A percentile compares a stretch with the other conserved stretches of the same genome.
Conservation (phyloP, 2,113 vertebrate genomes). For the Chlorodrepanis virens region DNA sequence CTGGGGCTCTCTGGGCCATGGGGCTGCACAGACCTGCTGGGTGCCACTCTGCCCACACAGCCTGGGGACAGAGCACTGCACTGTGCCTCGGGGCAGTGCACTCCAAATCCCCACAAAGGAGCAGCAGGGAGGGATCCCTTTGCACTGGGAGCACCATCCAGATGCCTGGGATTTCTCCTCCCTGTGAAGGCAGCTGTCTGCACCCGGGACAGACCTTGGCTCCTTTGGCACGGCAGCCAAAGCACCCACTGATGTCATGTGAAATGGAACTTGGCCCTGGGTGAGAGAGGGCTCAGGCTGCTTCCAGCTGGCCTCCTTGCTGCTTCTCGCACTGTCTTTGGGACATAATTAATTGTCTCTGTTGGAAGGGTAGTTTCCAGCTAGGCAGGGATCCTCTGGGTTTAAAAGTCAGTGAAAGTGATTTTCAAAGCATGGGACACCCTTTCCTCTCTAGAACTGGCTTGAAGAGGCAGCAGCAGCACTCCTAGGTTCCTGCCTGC, state of each 20-base stretch:
- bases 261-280: conserved; percentile 23
- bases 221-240: not conserved
- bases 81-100: accelerated
- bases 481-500: accelerated
- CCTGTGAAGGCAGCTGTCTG: not conserved
- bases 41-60: accelerated
- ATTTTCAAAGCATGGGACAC: not conserved
- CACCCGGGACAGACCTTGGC: not conserved
- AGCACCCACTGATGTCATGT: conserved; percentile 12
- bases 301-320: conserved; percentile 45
- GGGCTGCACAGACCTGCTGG: no score
- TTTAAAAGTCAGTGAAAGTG: conserved; percentile 33
- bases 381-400: conserved; percentile 28
- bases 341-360: conserved; percentile 33
- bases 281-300: not conserved
- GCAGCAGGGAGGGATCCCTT: not conserved
- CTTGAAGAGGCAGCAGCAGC: not conserved
- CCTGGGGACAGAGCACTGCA: accelerated
- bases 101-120: not conserved
- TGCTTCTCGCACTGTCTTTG: not conserved
- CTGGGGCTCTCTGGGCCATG: accelerated
- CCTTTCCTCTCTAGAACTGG: not conserved
- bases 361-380: conserved; percentile 44
- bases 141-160: not conserved
- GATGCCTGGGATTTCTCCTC: not conserved